Evolutionary conservation across 1,140 invertebrate genomes (phyloP).

Genomic region (Ruditapes philippinarum): DNA sequence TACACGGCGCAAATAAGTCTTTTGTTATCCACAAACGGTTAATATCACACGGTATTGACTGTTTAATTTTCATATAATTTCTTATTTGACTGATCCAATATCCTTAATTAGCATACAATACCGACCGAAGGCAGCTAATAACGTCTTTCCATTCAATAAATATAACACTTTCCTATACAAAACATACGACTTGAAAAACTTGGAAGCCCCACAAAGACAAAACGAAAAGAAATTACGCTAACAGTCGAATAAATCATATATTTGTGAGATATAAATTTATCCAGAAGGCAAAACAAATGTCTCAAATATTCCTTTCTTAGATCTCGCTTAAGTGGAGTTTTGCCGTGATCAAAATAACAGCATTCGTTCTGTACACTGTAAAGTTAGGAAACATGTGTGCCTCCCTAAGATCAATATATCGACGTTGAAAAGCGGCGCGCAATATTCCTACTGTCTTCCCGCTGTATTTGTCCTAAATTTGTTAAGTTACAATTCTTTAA

Average conservation of each 20-base stretch:
- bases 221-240: no score
- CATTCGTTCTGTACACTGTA: neutral
- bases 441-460: neutral
- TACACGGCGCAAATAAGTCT: neutral
- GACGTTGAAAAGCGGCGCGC: conserved; percentile 11
- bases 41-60: neutral
- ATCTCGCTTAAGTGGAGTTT: neutral
- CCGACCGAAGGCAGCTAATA: neutral
- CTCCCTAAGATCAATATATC: conserved; percentile 9
- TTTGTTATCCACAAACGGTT: neutral
- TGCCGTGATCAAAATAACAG: conserved; percentile 18
- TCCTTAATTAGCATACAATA: neutral
- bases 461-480: neutral
- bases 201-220: neutral
- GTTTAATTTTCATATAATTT: conserved; percentile 25
- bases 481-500: neutral
- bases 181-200: neutral
- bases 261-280: neutral
- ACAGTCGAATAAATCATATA: neutral
- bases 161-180: neutral
- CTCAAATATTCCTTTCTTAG: neutral
- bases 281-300: conserved; percentile 1
- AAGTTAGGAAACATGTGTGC: conserved; percentile 34
- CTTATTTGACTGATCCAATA: conserved; percentile 8
- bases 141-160: neutral